These are phyloP conservation scores for Pedionomus torquatus DNA, from an alignment of 2,113 vertebrate species.

Conservation along the genomic window DNA sequence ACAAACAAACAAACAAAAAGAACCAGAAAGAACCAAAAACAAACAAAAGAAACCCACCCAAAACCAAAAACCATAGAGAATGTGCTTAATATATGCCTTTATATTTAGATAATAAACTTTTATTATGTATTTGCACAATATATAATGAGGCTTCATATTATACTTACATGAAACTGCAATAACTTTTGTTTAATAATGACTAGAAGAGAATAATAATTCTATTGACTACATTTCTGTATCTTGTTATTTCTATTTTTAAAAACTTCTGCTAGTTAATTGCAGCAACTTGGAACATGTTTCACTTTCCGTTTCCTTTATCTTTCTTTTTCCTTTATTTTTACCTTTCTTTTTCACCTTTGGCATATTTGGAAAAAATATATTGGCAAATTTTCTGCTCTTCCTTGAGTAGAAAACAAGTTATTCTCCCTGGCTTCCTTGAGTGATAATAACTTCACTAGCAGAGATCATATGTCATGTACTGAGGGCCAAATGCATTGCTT, in stretches of 20 bases:
- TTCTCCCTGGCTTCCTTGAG: neutral
- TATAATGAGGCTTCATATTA: neutral
- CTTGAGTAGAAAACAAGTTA: neutral
- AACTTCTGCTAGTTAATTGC: neutral
- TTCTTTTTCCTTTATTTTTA: neutral
- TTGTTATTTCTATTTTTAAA: neutral
- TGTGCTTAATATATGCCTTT: neutral
- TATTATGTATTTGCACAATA: neutral
- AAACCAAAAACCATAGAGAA: neutral
- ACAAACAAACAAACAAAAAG: too few relatives aligned
- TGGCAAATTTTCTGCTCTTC: neutral
- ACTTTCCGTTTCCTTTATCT: neutral
- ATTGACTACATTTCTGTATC: neutral
- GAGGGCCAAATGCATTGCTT: neutral
- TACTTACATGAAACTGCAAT: neutral
- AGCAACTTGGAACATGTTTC: neutral
- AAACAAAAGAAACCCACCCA: too few relatives aligned
- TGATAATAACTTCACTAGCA: neutral
- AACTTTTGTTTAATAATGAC: neutral
- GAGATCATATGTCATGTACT: neutral
- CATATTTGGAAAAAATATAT: neutral
- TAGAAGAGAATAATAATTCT: neutral
- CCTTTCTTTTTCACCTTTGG: neutral
- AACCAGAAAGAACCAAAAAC: too few relatives aligned
- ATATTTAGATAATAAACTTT: neutral